phyloP scores from a whole-genome alignment of 2,113 vertebrate genomes.

The Lepisosteus osseus region DNA sequence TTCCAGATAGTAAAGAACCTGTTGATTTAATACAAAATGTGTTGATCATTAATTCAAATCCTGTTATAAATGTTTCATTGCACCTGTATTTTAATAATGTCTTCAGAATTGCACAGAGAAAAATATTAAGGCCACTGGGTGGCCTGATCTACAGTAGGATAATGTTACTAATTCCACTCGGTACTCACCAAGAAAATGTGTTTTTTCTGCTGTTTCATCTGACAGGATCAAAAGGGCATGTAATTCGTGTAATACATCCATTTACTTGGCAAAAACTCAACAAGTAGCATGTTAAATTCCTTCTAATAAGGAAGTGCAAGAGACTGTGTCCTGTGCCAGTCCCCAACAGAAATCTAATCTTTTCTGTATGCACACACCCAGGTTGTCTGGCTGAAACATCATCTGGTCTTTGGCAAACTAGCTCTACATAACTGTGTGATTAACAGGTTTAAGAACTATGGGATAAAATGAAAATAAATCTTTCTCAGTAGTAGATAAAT shows the following conservation, averaged over 20 bases:
- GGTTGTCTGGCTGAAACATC: constrained; percentile 38
- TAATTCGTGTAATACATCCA: constrained; percentile 36
- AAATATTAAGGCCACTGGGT: neutral
- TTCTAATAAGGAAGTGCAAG: constrained; percentile 16
- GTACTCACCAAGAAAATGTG: constrained; percentile 44
- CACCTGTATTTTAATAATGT: constrained; percentile 3
- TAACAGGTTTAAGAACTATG: neutral
- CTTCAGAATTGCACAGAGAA: neutral
- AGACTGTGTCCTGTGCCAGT: constrained; percentile 22
- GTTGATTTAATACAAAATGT: constrained; percentile 4
- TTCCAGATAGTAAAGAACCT: constrained; percentile 7
- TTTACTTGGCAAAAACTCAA: constrained; percentile 19
- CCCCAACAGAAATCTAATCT: constrained; percentile 36
- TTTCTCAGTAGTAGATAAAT: too few species aligned
- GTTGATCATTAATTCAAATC: constrained; percentile 28
- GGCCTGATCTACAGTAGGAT: constrained; percentile 34
- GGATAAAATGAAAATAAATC: neutral
- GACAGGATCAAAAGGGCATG: constrained; percentile 40
- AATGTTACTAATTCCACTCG: constrained; percentile 49
- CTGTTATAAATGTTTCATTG: constrained; percentile 12
- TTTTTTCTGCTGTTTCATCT: constrained; percentile 30
- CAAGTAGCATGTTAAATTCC: constrained; percentile 27
- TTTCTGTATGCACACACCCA: constrained; percentile 31
- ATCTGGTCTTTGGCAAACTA: constrained; percentile 25
- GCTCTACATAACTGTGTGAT: constrained; percentile 1